Base-by-base conservation (phyloP, 2,797 vertebrate genomes). In the Gadopsis marmoratus region DNA sequence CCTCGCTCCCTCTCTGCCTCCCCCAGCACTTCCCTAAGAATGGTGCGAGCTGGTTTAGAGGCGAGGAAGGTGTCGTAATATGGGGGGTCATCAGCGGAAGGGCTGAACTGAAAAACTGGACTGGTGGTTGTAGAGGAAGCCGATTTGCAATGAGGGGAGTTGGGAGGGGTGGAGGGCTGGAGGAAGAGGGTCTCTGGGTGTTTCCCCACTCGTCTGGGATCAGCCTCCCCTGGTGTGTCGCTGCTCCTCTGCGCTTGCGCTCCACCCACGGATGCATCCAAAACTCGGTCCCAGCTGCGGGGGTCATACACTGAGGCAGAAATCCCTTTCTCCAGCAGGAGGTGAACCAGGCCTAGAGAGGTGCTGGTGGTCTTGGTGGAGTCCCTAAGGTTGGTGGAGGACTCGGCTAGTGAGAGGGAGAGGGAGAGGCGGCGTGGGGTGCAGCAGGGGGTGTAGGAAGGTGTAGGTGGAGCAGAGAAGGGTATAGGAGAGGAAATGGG, bases 321-420 rank as follows among this genome's bases (percentile, higher is more conserved):
- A 83, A 99, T 99, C 51, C 98, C 98, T 10, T 81, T 92, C 78
- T 99, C 98, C 92, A 97, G 97, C 88, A 99, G 94, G 79, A 98
- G 95, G 91, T 94, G 96, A 87, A 98, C 98, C 68, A 99, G 95
- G 54, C 98, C 98, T 51, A 99, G 93, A 12, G 98, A 99, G 0
- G 97, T 99, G 94, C 98, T 99, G 95, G 97, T 99, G 2, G 98
- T 99, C 3, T 96, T 98, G 0, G 98, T 99, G 86, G 97, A 97
- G 93, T 99, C 98, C 0, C 98, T 95, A 48, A 96, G 83, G 88
- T 99, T 99, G 73, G 98, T 99, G 92, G 96, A 99, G 91, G 98
- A 99, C 88, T 99, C 98, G 0, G 96, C 96, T 79, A 97, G 86
- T 74, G 97, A 97, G 81, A 97, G 96, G 73, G 97, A 98, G 79